phyloP scores from a whole-genome alignment of 2,888 invertebrate species.

The Nycteola revayana region DNA sequence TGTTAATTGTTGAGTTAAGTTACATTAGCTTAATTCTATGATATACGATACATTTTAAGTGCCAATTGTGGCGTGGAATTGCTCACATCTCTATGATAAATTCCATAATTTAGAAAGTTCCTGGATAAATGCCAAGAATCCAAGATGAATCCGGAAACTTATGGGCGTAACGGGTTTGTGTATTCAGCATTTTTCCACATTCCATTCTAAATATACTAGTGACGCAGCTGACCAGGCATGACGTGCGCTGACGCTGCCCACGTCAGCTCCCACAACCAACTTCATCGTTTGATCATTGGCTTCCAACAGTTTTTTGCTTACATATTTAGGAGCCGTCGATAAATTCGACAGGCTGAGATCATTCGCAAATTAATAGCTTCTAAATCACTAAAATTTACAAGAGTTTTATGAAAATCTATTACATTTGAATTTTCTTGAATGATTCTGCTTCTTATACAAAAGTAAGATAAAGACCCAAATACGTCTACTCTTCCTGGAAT shows the following conservation, averaged over 20 bases:
- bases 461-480: no score
- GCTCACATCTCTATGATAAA: no score
- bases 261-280: constrained; percentile 58
- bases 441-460: no score
- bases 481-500: no score
- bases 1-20: no score
- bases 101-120: constrained; percentile 41
- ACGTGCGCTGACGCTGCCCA: constrained; percentile 66
- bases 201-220: constrained; percentile 73
- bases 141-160: constrained; percentile 58
- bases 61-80: no score
- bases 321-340: background rate
- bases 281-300: constrained; percentile 9
- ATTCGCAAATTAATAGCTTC: background rate
- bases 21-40: no score
- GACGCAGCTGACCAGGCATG: constrained; percentile 55
- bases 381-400: no score
- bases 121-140: constrained; percentile 58
- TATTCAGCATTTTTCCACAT: constrained; percentile 59
- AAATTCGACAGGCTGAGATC: background rate
- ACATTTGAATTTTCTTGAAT: no score
- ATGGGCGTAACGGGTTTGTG: constrained; percentile 47
- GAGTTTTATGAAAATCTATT: no score
- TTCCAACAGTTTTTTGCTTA: constrained; percentile 6
- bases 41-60: no score